Conservation (phyloP, 2,888 invertebrate genomes). For the Melieria crassipennis region DNA sequence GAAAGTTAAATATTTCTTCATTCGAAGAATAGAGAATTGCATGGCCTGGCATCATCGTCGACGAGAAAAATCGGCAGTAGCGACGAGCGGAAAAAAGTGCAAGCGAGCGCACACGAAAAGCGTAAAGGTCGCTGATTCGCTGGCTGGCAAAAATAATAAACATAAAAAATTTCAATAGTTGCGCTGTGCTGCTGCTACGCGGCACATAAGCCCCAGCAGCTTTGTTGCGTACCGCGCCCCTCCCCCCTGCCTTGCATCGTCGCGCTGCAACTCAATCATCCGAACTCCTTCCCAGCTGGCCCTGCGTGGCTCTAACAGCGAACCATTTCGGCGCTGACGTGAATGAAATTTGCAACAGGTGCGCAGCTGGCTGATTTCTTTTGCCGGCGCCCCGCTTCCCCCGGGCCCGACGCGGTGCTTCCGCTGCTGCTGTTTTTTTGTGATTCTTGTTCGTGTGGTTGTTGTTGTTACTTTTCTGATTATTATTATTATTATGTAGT, state of each 20-base stretch:
- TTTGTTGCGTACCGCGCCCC: background rate
- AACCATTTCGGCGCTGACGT: conserved; percentile 8
- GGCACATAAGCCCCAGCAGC: background rate
- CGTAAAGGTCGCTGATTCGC: too few relatives aligned
- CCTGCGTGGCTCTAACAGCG: background rate
- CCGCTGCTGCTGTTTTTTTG: conserved; percentile 3
- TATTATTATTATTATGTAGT: too few relatives aligned
- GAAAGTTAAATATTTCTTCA: too few relatives aligned
- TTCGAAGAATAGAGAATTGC: too few relatives aligned
- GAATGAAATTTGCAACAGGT: conserved; percentile 42
- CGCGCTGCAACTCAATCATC: background rate
- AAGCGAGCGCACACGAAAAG: too few relatives aligned
- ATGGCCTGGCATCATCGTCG: too few relatives aligned
- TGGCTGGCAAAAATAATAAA: too few relatives aligned
- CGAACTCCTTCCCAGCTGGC: background rate
- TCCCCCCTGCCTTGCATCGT: background rate
- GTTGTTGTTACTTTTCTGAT: conserved; percentile 10
- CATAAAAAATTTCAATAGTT: conserved; percentile 5
- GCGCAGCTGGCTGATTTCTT: conserved; percentile 29
- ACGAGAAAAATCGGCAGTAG: too few relatives aligned
- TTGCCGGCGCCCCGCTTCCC: background rate
- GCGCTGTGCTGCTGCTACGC: background rate
- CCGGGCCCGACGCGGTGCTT: conserved; percentile 1
- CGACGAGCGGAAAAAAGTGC: too few relatives aligned
- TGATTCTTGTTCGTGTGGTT: conserved; percentile 26